These are phyloP conservation scores for Phoebastria nigripes DNA, from an alignment of 2,797 vertebrate species.

Conservation along the genomic window DNA sequence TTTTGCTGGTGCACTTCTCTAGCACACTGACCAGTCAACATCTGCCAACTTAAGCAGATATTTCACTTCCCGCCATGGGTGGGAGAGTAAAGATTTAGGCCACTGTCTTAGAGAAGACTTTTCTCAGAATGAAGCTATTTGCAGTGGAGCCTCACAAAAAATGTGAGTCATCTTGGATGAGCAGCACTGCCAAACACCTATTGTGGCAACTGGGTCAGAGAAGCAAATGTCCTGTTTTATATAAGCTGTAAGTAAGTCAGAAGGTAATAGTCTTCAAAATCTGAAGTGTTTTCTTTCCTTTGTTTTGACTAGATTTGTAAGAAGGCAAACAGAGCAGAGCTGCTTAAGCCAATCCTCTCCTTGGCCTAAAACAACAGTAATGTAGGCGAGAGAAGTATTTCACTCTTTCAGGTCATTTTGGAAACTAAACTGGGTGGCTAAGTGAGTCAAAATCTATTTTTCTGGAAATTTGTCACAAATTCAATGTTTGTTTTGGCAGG, in stretches of 20 bases:
- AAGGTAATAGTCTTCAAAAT: not conserved
- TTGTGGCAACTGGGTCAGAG: not conserved
- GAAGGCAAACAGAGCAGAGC: not conserved
- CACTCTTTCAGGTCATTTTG: not conserved
- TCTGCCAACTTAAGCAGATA: not conserved
- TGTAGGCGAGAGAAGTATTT: not conserved
- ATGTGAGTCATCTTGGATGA: not conserved
- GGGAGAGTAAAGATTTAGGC: not conserved
- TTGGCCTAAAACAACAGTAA: not conserved
- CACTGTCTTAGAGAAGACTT: not conserved
- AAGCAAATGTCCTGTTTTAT: not conserved
- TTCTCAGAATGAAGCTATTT: not conserved
- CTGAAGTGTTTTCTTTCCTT: slow-evolving; percentile 35
- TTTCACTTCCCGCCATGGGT: not conserved
- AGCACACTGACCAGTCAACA: not conserved
- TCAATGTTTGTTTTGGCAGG: not conserved
- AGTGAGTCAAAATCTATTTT: slow-evolving; percentile 7
- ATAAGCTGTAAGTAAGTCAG: not conserved
- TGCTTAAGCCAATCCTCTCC: not conserved
- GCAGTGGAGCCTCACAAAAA: not conserved
- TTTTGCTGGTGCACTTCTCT: not conserved
- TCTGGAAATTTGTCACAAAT: not conserved
- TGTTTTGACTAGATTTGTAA: slow-evolving; percentile 39
- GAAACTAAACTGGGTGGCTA: not conserved
- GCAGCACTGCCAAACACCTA: not conserved